Evolutionary conservation across 2,113 vertebrate genomes (phyloP).

Genomic region (Psophia crepitans): DNA sequence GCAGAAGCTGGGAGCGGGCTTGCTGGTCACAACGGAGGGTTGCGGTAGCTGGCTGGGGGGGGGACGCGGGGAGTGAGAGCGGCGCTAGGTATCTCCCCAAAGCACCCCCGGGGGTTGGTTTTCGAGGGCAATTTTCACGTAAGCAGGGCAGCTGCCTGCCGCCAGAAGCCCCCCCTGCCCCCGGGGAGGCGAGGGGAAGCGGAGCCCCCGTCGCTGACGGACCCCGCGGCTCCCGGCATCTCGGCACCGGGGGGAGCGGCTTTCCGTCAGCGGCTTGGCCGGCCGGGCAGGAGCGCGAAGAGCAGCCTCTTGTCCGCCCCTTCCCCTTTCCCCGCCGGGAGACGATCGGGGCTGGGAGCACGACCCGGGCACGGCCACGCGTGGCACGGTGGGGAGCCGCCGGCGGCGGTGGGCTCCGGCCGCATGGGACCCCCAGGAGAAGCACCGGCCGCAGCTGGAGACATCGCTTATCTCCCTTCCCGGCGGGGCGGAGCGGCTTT

Average conservation of each 20-base stretch:
- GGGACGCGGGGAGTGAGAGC: neutral
- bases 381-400: neutral
- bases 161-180: neutral
- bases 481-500: neutral
- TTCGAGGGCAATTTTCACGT: neutral
- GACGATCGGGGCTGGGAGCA: neutral
- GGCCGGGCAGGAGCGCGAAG: neutral
- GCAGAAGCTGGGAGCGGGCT: neutral
- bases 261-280: neutral
- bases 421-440: neutral
- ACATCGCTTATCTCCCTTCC: neutral
- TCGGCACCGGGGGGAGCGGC: neutral
- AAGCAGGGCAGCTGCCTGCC: neutral
- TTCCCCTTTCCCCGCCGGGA: neutral
- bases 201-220: neutral
- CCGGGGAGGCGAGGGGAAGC: too few relatives aligned
- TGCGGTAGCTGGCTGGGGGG: neutral
- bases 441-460: neutral
- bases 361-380: neutral
- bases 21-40: fast-evolving
- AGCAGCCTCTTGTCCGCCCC: neutral
- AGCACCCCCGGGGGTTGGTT: neutral
- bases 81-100: neutral
- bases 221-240: neutral
- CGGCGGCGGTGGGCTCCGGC: neutral